phyloP scores from a whole-genome alignment of 2,888 invertebrate species.

The Eledone cirrhosa region DNA sequence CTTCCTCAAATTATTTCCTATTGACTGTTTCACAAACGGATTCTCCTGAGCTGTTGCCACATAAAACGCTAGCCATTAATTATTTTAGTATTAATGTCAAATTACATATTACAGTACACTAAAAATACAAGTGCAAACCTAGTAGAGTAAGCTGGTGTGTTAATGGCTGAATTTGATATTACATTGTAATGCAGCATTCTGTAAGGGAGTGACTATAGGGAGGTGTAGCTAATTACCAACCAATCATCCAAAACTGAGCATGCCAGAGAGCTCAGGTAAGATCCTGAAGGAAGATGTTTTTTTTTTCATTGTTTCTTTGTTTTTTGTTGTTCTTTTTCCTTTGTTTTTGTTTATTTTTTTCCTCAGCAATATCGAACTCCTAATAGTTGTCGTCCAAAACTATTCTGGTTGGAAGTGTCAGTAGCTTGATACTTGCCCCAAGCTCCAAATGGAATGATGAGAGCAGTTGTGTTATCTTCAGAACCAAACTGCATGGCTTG shows the following conservation, averaged over 20 bases:
- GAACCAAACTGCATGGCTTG: slow-evolving; percentile 70
- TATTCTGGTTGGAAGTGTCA: slow-evolving; percentile 49
- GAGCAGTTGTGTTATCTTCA: slow-evolving; percentile 69
- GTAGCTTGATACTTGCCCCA: slow-evolving; percentile 68
- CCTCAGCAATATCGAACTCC: slow-evolving; percentile 32
- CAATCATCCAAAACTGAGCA: not conserved
- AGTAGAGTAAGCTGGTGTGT: no score
- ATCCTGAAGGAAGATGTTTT: not conserved
- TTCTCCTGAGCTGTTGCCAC: no score
- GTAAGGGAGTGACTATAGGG: no score
- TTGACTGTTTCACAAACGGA: no score
- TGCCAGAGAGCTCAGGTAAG: not conserved
- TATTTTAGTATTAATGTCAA: no score
- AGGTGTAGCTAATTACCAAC: no score
- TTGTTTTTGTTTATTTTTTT: not conserved
- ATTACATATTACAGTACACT: not conserved
- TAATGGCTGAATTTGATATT: no score
- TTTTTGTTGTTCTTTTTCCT: not conserved
- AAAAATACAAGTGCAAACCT: no score
- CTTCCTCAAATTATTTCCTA: no score
- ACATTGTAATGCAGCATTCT: no score
- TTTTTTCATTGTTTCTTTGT: not conserved
- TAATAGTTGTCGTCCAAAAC: slow-evolving; percentile 54
- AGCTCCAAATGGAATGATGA: slow-evolving; percentile 70
- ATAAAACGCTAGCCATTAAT: no score